Base-by-base conservation (phyloP, 2,797 vertebrate genomes). In the Uromys caudimaculatus region DNA sequence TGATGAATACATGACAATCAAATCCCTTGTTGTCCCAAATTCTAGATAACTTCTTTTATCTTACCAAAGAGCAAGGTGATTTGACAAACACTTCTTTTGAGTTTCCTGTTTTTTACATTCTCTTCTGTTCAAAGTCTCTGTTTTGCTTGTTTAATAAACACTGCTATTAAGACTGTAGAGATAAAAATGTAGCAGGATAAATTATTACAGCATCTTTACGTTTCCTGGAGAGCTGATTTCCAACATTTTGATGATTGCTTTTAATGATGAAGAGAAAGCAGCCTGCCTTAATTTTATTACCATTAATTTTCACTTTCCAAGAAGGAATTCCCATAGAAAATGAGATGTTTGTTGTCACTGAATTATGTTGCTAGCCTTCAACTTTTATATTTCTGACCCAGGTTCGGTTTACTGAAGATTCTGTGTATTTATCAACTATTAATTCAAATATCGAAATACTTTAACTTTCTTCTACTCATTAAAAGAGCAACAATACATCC, bases 261-360 rank as follows among this genome's bases (percentile, higher is more conserved):
- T 85, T 50, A 73, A 35, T 67, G 67, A 44, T 17, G 77, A 29
- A 29, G 6, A 83, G 32, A 93, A 89, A 93, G 32, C 50, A 86
- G 19, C 24, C 62, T 91, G 24, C 50, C n/a, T 90, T 94, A 54
- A 52, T 52, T 82, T 93, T 77, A 71, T 67, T 92, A 27, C 38
- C 67, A 87, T 82, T 77, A 67, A 24, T 77, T 95, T 91, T 64
- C 16, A 52, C 54, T 47, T 92, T 95, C 11, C 71, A 90, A 90
- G 38, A 97, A 73, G 44, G 7, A 95, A 93, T 81, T 54, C 6
- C 54, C 29, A 89, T 83, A 24, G 67, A 67, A 91, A 90, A 93
- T 29, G 3, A 77, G 27, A 75, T 27, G 60, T 83, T 83, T 81
- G 21, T 93, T 54, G 89, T 73, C 54, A 76, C 0, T 71, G 67